Percentiles rank a stretch among this genome's conserved stretches.
Evolutionary conservation across 2,113 vertebrate genomes (phyloP).

Genomic region (Bolborhynchus lineola): DNA sequence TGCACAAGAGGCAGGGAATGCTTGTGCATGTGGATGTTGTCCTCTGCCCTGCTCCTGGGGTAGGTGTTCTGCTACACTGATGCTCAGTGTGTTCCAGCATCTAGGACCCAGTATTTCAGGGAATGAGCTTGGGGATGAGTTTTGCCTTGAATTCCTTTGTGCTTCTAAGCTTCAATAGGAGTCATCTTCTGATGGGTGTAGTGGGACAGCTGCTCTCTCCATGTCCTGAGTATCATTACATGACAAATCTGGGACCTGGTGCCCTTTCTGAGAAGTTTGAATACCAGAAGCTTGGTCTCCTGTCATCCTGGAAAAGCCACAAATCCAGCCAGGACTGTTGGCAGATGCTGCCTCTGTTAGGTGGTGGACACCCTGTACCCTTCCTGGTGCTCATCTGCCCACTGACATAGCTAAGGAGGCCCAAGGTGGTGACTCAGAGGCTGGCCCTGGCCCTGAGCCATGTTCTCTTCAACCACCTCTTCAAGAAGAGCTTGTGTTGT

Average conservation of each 20-base stretch:
- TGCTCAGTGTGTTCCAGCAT: background rate
- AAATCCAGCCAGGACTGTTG: background rate
- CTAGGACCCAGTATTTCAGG: background rate
- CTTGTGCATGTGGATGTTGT: background rate
- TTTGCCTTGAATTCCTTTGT: background rate
- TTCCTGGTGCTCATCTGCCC: background rate
- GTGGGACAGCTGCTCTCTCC: background rate
- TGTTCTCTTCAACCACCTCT: background rate
- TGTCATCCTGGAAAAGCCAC: background rate
- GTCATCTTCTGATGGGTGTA: background rate
- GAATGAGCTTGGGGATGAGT: background rate
- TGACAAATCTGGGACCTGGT: background rate
- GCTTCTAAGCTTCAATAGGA: background rate
- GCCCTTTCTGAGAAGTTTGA: background rate
- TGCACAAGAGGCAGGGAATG: background rate
- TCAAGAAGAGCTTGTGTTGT: background rate
- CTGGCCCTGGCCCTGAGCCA: background rate
- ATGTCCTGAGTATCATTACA: background rate
- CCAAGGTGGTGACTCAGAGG: background rate
- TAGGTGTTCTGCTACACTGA: background rate
- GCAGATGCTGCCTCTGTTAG: accelerated
- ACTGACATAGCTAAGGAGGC: accelerated
- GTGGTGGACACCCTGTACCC: background rate
- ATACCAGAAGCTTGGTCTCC: background rate
- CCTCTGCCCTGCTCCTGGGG: background rate